Evolutionary conservation across 1,140 invertebrate species (phyloP).

Genomic region (Lutraria rhynchaena): DNA sequence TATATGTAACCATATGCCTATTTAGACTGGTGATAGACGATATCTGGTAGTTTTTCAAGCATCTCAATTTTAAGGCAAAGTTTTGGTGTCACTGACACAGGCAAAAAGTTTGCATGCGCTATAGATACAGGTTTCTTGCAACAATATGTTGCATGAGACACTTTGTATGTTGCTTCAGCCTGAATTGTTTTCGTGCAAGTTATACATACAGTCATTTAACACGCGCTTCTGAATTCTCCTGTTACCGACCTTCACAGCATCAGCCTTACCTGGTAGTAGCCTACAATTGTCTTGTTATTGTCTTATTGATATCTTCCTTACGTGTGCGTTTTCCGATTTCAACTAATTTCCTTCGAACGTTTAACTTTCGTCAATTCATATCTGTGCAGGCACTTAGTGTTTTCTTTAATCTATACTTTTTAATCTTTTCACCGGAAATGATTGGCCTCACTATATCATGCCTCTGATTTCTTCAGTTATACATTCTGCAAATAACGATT

Average conservation of each 20-base stretch:
- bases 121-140: neutral
- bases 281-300: slow-evolving; percentile 23
- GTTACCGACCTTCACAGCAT: slow-evolving; percentile 23
- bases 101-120: neutral
- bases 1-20: slow-evolving; percentile 10
- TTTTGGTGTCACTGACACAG: neutral
- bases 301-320: neutral
- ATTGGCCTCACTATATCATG: neutral
- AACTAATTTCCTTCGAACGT: neutral
- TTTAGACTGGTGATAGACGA: slow-evolving; percentile 10
- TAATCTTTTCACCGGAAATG: slow-evolving; percentile 9
- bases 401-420: neutral
- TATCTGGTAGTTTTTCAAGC: neutral
- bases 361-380: neutral
- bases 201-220: slow-evolving; percentile 13
- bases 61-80: neutral
- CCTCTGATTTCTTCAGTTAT: slow-evolving; percentile 14
- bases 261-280: slow-evolving; percentile 1
- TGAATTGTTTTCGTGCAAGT: neutral
- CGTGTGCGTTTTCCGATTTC: neutral
- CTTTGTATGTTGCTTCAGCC: slow-evolving; percentile 13
- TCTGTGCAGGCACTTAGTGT: neutral
- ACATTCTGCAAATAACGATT: slow-evolving; percentile 9
- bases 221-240: slow-evolving; percentile 7
- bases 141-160: neutral